phyloP scores from a whole-genome alignment of 2,797 vertebrate genomes.

The Antennarius maculatus region DNA sequence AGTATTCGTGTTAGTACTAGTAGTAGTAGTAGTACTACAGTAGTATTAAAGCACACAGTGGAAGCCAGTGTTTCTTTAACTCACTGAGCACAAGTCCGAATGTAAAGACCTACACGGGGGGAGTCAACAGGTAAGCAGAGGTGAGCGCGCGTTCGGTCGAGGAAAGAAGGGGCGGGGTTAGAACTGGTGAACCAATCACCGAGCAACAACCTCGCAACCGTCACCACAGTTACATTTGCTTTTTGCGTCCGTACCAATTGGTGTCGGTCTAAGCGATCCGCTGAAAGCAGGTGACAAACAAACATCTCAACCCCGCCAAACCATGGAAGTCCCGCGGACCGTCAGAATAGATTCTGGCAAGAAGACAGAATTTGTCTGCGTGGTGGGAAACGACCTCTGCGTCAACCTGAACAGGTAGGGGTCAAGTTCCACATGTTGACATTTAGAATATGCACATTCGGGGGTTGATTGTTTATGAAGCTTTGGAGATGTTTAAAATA shows the following conservation, averaged over 20 bases:
- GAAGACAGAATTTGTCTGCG: constrained; percentile 76
- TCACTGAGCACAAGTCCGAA: no score
- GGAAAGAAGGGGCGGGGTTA: no score
- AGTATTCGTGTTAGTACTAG: no score
- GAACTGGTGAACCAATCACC: constrained; percentile 39
- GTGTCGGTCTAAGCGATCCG: not conserved
- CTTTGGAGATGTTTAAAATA: no score
- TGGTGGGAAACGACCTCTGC: constrained; percentile 82
- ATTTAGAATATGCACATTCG: not conserved
- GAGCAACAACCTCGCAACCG: not conserved
- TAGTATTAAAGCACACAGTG: no score
- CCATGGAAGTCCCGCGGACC: constrained; percentile 80
- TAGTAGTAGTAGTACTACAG: no score
- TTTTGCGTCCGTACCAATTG: not conserved
- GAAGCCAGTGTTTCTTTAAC: no score
- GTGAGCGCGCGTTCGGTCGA: not conserved
- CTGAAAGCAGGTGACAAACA: fast-evolving
- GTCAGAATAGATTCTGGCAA: constrained; percentile 82
- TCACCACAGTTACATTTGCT: constrained; percentile 6
- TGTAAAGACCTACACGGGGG: no score
- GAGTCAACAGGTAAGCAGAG: not conserved
- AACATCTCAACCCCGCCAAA: not conserved
- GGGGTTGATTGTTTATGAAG: not conserved
- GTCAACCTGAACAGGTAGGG: constrained; percentile 84
- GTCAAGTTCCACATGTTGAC: not conserved